These are phyloP conservation scores for Latrodectus hesperus DNA, from an alignment of 2,888 invertebrate species.

Conservation along the genomic window DNA sequence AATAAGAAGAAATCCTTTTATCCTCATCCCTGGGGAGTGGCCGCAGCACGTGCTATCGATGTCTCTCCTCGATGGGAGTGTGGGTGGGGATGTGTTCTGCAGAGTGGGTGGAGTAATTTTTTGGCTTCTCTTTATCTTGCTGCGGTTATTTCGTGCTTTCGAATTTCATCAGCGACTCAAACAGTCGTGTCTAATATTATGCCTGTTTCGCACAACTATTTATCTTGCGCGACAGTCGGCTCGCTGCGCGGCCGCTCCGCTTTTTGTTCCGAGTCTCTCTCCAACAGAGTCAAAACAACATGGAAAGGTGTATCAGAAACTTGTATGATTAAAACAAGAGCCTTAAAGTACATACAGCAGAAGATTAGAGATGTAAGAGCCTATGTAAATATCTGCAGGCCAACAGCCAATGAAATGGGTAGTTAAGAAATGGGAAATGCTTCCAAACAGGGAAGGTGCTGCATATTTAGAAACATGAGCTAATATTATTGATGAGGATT, in stretches of 20 bases:
- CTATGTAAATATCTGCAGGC: too few species aligned
- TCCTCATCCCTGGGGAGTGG: conserved; percentile 49
- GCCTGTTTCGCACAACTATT: conserved; percentile 21
- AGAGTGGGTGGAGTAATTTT: conserved; percentile 65
- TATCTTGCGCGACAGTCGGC: conserved; percentile 43
- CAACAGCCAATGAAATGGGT: too few species aligned
- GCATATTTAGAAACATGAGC: too few species aligned
- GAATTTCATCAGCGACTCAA: conserved; percentile 29
- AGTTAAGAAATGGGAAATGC: too few species aligned
- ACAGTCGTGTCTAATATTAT: conserved; percentile 16
- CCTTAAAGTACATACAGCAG: too few species aligned
- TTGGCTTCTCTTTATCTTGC: conserved; percentile 24
- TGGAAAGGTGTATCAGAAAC: too few species aligned
- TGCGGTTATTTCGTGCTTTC: not conserved
- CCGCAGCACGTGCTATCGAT: conserved; percentile 57
- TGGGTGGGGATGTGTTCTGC: conserved; percentile 52
- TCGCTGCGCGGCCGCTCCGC: not conserved
- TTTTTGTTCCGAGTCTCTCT: too few species aligned
- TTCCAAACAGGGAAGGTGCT: too few species aligned
- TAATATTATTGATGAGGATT: too few species aligned
- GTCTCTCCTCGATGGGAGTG: conserved; percentile 19
- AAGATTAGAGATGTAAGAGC: too few species aligned
- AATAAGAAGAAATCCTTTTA: conserved; percentile 23
- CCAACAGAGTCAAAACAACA: too few species aligned
- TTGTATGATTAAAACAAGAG: too few species aligned